A percentile compares a stretch with the other conserved stretches of the same genome.
Conservation (phyloP, 2,113 vertebrate species). For the Corydoras sp. region DNA sequence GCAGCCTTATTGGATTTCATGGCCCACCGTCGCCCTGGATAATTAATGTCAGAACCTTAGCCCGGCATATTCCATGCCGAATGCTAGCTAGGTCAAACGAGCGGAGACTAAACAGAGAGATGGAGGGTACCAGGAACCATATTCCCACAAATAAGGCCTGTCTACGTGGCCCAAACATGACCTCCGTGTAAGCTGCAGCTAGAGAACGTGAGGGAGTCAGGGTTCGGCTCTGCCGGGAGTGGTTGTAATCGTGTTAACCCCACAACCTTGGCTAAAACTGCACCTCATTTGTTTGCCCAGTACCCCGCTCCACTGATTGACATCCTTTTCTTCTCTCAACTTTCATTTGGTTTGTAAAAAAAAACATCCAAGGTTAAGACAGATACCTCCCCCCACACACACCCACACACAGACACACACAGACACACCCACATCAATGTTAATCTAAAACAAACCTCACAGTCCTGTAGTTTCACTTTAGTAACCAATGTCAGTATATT, state of each 20-base stretch:
- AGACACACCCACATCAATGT: too few relatives aligned
- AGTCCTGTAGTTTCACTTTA: too few relatives aligned
- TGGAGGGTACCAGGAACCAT: conserved; percentile 23
- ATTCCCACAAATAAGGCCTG: conserved; percentile 19
- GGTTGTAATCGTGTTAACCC: conserved; percentile 45
- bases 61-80: conserved; percentile 19
- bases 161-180: conserved; percentile 29
- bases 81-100: background rate
- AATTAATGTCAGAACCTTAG: conserved; percentile 45
- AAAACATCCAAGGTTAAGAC: conserved; percentile 6
- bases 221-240: conserved; percentile 30
- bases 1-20: conserved; percentile 44
- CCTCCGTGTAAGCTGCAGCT: background rate
- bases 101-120: conserved; percentile 41
- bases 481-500: too few relatives aligned
- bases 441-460: too few relatives aligned
- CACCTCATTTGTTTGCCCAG: conserved; percentile 43
- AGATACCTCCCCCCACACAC: background rate
- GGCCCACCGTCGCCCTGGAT: conserved; percentile 34
- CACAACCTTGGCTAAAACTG: conserved; percentile 36
- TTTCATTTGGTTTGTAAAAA: conserved; percentile 10
- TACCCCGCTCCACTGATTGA: conserved; percentile 29
- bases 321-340: conserved; percentile 8
- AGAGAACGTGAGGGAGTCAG: conserved; percentile 7
- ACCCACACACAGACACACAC: too few relatives aligned